Conservation (phyloP, 2,113 vertebrate species). For the Neofelis nebulosa region DNA sequence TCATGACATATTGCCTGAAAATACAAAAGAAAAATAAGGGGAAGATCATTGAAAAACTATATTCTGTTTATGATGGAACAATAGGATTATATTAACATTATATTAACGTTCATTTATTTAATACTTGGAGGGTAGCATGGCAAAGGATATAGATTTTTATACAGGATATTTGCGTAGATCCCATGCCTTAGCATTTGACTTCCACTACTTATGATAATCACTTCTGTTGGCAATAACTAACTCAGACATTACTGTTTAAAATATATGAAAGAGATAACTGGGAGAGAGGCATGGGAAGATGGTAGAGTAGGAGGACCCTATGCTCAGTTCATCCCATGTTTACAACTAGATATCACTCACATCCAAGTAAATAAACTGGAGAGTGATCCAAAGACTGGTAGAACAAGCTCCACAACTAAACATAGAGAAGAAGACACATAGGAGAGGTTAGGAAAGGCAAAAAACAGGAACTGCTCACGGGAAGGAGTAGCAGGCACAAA, state of each 20-base stretch:
- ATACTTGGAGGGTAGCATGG: neutral
- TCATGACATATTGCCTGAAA: neutral
- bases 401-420: neutral
- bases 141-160: neutral
- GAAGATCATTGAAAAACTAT: neutral
- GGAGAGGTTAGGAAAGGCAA: neutral
- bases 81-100: neutral
- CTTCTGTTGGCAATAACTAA: neutral
- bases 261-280: neutral
- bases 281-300: neutral
- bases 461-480: neutral
- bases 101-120: neutral
- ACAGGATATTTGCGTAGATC: neutral
- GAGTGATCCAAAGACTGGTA: neutral
- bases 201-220: neutral
- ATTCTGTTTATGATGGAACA: neutral
- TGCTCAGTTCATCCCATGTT: neutral
- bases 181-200: neutral
- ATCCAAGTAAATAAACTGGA: neutral
- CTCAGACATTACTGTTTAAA: slow-evolving; percentile 12
- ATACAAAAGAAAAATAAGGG: neutral
- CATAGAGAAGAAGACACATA: neutral
- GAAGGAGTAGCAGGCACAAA: neutral
- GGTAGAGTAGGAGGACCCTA: neutral
- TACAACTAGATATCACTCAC: neutral